Evolutionary conservation across 1,140 invertebrate species (phyloP), one percentile per base, ranked within the genome.

Genomic region (Zaprionus davidi): DNA sequence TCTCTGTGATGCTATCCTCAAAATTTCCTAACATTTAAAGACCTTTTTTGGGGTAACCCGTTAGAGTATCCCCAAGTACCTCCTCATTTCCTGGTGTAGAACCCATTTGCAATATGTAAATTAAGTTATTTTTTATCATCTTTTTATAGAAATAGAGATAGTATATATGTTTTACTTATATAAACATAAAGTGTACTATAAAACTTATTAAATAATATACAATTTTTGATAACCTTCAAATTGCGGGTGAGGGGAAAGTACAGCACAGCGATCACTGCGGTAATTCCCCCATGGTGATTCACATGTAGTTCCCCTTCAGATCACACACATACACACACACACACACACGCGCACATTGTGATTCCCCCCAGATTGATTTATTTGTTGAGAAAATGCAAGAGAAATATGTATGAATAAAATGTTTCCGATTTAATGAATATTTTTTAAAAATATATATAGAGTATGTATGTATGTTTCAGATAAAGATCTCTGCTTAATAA

Each of bases 281-380:
- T 70, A 31, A 28, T 38, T 70, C 58, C 58, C 67, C 67, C 9
- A 15, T 15, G 41, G 36, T 68, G 66, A 68, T 59, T 68, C 67
- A 69, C 57, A 31, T 51, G 26, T n/a, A 31, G 31, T 36, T 64
- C 60, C 60, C 60, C 60, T 46, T 64, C 3, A 24, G 46, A 9
- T 9, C 24, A 26, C 13, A 9, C 46, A 51, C 13, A 26, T n/a
- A 59, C 22, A 24, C 34, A 26, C 36, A 59, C 22, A 59, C 22
- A 44, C 36, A 1, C 7, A 53, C 41, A n/a, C 5, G n/a, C 7
- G 13, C 9, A 49, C 2, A 24, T 28, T 26, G 66, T 49, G 2
- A 59, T 36, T 68, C 17, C 66, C 66, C 41, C 1, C 11, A 51
- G 55, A 69, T 46, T 46, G n/a, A 46, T 74, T 69, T 69, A 74